Evolutionary conservation across 2,113 vertebrate genomes (phyloP).

Genomic region (Mormoops blainvillei): DNA sequence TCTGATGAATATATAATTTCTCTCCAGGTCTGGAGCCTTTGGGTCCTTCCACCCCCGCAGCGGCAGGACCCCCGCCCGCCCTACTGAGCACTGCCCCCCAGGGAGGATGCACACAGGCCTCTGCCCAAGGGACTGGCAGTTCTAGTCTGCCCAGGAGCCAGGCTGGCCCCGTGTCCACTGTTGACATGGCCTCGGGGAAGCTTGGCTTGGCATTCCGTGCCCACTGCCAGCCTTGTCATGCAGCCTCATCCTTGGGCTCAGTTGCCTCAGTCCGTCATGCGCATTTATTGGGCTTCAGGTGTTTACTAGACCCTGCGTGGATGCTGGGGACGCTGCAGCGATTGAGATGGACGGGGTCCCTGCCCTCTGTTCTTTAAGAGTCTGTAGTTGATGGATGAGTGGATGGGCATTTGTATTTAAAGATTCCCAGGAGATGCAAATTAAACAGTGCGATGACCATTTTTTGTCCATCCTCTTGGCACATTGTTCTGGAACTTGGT

Average conservation of each 20-base stretch:
- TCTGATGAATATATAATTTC: conserved; percentile 68
- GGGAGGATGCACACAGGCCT: background rate
- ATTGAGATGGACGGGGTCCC: background rate
- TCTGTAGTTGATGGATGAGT: background rate
- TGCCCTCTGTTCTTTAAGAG: background rate
- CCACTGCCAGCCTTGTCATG: background rate
- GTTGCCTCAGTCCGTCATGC: background rate
- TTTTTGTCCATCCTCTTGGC: background rate
- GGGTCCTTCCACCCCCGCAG: background rate
- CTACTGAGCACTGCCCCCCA: background rate
- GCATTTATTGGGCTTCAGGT: background rate
- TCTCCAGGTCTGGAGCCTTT: background rate
- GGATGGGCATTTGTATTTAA: background rate
- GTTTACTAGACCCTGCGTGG: fast-evolving
- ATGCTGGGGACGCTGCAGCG: fast-evolving
- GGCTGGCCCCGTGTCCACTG: background rate
- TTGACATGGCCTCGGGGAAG: too few species aligned
- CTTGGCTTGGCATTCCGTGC: background rate
- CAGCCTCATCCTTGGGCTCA: fast-evolving
- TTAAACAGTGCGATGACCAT: background rate
- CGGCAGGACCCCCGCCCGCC: background rate
- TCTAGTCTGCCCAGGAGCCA: background rate
- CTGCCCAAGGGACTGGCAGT: fast-evolving
- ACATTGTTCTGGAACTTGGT: background rate
- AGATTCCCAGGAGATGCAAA: background rate